Evolutionary conservation across 2,113 vertebrate species (phyloP).

Genomic region (Monarcha castaneiventris): DNA sequence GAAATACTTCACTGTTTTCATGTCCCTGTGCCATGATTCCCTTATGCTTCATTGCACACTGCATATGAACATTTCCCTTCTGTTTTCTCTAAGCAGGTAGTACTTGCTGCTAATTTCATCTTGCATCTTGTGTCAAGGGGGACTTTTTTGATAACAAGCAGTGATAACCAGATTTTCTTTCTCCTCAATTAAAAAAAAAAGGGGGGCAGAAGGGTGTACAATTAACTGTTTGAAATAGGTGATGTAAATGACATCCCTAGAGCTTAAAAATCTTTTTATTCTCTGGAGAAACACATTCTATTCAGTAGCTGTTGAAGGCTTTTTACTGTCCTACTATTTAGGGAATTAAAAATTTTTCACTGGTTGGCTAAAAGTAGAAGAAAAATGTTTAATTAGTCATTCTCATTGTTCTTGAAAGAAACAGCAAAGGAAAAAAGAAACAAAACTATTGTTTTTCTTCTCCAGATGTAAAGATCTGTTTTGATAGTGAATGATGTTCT

Average conservation of each 20-base stretch:
- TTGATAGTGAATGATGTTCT: not conserved
- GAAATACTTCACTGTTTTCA: not conserved
- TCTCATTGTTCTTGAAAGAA: not conserved
- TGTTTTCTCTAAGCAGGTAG: slow-evolving; percentile 7
- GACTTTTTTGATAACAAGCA: not conserved
- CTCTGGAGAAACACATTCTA: not conserved
- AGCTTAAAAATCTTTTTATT: not conserved
- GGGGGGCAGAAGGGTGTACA: fast-evolving
- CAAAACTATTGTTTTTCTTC: not conserved
- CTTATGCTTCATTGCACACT: not conserved
- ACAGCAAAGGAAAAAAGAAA: not conserved
- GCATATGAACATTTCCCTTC: not conserved
- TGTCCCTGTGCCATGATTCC: not conserved
- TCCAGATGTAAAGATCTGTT: not conserved
- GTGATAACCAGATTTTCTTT: not conserved
- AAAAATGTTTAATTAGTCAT: not conserved
- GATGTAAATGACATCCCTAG: not conserved
- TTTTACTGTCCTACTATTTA: not conserved
- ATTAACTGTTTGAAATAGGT: not conserved
- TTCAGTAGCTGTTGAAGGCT: not conserved
- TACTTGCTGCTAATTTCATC: not conserved
- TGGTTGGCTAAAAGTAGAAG: not conserved
- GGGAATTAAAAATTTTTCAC: not conserved
- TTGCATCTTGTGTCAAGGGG: not conserved
- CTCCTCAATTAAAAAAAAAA: not conserved